Evolutionary conservation across 1,140 invertebrate species (phyloP).

Genomic region (Hyphantria cunea): DNA sequence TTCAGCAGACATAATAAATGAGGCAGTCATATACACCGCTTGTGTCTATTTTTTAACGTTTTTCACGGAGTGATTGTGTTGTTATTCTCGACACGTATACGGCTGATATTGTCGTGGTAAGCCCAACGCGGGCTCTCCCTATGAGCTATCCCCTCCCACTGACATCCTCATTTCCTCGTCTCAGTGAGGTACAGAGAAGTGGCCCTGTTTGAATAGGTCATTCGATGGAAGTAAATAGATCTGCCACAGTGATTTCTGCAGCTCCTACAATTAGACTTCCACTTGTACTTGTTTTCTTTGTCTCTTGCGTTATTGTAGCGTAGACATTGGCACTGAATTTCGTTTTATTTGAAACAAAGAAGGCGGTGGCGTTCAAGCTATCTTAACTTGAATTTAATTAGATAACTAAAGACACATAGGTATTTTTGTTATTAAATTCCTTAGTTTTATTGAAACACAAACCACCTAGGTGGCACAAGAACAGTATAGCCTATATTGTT

Average conservation of each 20-base stretch:
- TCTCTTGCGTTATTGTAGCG: neutral
- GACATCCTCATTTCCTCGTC: neutral
- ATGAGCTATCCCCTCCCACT: neutral
- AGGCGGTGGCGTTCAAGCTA: too few relatives aligned
- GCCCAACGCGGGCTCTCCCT: neutral
- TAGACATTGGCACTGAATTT: neutral
- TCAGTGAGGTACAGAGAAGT: neutral
- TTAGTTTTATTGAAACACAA: too few relatives aligned
- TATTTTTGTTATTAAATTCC: too few relatives aligned
- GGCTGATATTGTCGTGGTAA: slow-evolving; percentile 11
- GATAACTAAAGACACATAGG: too few relatives aligned
- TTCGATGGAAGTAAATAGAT: neutral
- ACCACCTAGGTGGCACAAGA: too few relatives aligned
- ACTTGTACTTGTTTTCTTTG: neutral
- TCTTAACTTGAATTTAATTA: too few relatives aligned
- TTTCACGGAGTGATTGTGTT: neutral
- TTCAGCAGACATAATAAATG: neutral
- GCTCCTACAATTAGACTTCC: neutral
- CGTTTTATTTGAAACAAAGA: neutral
- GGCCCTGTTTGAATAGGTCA: neutral
- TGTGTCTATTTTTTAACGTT: slow-evolving; percentile 11
- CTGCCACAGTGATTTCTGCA: neutral
- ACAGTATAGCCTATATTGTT: too few relatives aligned
- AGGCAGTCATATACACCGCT: neutral
- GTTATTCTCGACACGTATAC: slow-evolving; percentile 12